phyloP scores from a whole-genome alignment of 2,888 invertebrate species.

The Caenorhabditis parvicauda region DNA sequence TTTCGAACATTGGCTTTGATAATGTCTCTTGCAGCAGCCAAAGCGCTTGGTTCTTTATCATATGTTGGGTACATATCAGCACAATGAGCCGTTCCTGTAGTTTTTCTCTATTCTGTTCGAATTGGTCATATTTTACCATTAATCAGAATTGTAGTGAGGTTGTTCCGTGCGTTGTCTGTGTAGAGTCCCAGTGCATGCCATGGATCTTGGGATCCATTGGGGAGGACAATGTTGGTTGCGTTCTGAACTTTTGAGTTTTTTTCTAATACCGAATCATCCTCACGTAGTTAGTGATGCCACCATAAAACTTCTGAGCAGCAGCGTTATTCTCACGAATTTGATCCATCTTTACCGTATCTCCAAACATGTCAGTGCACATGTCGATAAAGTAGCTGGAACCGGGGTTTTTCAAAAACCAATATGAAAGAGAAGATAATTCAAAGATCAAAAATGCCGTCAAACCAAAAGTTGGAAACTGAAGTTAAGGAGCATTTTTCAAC shows the following conservation, averaged over 20 bases:
- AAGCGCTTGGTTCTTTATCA: constrained; percentile 39
- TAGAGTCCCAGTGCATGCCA: constrained; percentile 52
- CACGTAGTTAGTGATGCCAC: constrained; percentile 35
- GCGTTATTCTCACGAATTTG: constrained; percentile 22
- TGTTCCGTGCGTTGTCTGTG: neutral
- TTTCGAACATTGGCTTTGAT: too few relatives aligned
- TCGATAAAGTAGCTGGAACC: constrained; percentile 45
- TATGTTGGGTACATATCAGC: constrained; percentile 54
- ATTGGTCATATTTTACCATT: constrained; percentile 13
- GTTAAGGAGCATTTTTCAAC: too few relatives aligned
- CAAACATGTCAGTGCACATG: constrained; percentile 52
- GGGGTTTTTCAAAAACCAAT: too few relatives aligned
- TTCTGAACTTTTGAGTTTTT: neutral
- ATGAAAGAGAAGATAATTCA: too few relatives aligned
- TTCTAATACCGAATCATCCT: neutral
- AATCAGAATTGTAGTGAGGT: constrained; percentile 25
- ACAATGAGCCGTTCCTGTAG: constrained; percentile 56
- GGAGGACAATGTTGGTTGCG: constrained; percentile 49
- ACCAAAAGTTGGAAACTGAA: too few relatives aligned
- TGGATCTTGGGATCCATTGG: constrained; percentile 54
- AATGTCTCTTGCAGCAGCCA: constrained; percentile 36
- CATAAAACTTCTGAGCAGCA: constrained; percentile 31
- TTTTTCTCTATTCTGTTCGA: constrained; percentile 8
- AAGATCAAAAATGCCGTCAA: too few relatives aligned
- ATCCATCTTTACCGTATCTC: constrained; percentile 16